These are phyloP conservation scores for Craniophora ligustri DNA, from an alignment of 2,888 invertebrate genomes.

Conservation along the genomic window DNA sequence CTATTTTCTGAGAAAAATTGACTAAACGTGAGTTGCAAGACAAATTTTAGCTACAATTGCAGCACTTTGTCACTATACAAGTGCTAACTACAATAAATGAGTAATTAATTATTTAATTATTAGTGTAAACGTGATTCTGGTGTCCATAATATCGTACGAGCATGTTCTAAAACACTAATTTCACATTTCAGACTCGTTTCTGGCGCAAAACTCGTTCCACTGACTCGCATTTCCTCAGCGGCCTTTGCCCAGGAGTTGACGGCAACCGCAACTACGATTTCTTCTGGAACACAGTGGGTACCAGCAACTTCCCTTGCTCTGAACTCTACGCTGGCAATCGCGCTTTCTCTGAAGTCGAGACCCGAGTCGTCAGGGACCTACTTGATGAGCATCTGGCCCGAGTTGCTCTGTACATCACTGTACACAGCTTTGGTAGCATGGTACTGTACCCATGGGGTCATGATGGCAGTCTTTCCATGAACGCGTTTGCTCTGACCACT, in stretches of 20 bases:
- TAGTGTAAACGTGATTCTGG: too few species aligned
- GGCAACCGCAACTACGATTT: slow-evolving; percentile 93
- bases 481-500: slow-evolving; percentile 80
- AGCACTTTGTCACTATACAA: too few species aligned
- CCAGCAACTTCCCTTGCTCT: slow-evolving; percentile 85
- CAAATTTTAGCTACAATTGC: too few species aligned
- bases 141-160: too few species aligned
- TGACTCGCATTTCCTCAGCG: slow-evolving; percentile 60
- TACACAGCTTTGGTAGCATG: slow-evolving; percentile 93
- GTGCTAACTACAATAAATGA: too few species aligned
- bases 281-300: slow-evolving; percentile 90
- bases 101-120: too few species aligned
- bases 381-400: slow-evolving; percentile 82
- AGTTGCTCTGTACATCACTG: slow-evolving; percentile 91
- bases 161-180: too few species aligned
- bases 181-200: slow-evolving; percentile 86
- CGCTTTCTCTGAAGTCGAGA: slow-evolving; percentile 92
- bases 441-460: slow-evolving; percentile 92
- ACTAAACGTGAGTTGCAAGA: too few species aligned
- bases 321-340: slow-evolving; percentile 89
- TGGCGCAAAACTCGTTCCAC: slow-evolving; percentile 92
- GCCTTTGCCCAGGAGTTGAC: slow-evolving; percentile 91
- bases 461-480: slow-evolving; percentile 82
- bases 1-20: too few species aligned
- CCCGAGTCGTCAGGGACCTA: slow-evolving; percentile 88